A percentile compares a stretch with the other conserved stretches of the same genome.
Conservation (phyloP, 2,113 vertebrate genomes). For the Peromyscus leucopus region DNA sequence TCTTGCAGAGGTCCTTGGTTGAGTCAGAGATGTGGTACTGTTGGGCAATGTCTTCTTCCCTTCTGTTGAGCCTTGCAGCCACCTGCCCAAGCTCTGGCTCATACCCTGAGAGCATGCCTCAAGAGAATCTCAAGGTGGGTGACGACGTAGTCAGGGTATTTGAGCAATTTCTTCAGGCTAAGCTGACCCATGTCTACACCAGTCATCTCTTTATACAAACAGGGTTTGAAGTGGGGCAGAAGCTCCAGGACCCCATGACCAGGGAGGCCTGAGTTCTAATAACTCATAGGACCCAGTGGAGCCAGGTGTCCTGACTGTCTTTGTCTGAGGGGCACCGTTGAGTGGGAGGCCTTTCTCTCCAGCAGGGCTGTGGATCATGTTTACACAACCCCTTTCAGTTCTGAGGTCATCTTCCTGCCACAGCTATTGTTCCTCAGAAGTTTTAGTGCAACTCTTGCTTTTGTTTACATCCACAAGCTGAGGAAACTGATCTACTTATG, state of each 20-base stretch:
- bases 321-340: neutral
- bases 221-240: neutral
- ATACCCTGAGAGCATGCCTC: neutral
- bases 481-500: neutral
- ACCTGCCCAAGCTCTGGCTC: neutral
- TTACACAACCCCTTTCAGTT: neutral
- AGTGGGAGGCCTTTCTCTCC: neutral
- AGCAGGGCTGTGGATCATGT: neutral
- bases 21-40: neutral
- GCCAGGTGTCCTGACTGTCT: neutral
- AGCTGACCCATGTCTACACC: neutral
- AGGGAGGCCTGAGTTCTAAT: neutral
- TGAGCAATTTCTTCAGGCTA: neutral
- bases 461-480: neutral
- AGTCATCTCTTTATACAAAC: neutral
- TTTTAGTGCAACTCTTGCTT: neutral
- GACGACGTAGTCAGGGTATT: neutral
- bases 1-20: neutral
- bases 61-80: neutral
- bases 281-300: neutral
- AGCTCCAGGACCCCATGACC: neutral
- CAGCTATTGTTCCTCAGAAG: neutral
- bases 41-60: neutral
- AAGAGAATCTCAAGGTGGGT: constrained; percentile 8
- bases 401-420: constrained; percentile 43